These are phyloP conservation scores for Neoaliturus tenellus DNA, from an alignment of 2,888 invertebrate species.

Conservation along the genomic window DNA sequence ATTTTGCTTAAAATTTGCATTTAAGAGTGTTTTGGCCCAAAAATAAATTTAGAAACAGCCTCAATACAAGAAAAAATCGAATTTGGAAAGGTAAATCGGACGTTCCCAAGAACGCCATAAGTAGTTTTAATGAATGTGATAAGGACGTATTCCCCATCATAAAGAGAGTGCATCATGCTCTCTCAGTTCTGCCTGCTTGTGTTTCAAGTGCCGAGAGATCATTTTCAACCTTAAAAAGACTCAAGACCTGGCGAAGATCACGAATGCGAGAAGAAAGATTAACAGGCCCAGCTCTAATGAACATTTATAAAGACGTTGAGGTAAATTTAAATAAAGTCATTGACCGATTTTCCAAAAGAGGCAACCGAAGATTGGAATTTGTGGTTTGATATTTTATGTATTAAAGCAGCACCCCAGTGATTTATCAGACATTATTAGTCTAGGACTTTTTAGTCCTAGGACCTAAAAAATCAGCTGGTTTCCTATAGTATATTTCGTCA, in stretches of 20 bases:
- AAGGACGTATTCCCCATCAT: slow-evolving; percentile 63
- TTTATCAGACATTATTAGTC: too few relatives aligned
- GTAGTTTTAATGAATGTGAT: slow-evolving; percentile 64
- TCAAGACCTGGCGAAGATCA: neutral
- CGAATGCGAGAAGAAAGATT: neutral
- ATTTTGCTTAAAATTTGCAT: too few relatives aligned
- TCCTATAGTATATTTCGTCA: too few relatives aligned
- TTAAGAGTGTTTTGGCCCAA: too few relatives aligned
- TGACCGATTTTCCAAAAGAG: neutral
- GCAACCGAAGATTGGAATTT: too few relatives aligned
- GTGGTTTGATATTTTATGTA: too few relatives aligned
- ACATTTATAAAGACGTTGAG: neutral
- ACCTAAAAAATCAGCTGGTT: too few relatives aligned
- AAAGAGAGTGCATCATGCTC: slow-evolving; percentile 61
- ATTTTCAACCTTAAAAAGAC: neutral
- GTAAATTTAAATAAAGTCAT: neutral
- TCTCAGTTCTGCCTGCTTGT: slow-evolving; percentile 64
- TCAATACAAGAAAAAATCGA: neutral
- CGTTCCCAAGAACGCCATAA: slow-evolving; percentile 57
- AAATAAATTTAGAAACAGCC: neutral
- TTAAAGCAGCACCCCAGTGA: too few relatives aligned
- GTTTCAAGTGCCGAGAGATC: slow-evolving; percentile 50
- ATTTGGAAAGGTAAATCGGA: slow-evolving; percentile 28
- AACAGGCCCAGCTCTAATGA: neutral
- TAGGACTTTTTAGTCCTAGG: too few relatives aligned